Conservation (phyloP, 1,140 invertebrate genomes). For the Pachyrhynchus sulphureomaculatus region DNA sequence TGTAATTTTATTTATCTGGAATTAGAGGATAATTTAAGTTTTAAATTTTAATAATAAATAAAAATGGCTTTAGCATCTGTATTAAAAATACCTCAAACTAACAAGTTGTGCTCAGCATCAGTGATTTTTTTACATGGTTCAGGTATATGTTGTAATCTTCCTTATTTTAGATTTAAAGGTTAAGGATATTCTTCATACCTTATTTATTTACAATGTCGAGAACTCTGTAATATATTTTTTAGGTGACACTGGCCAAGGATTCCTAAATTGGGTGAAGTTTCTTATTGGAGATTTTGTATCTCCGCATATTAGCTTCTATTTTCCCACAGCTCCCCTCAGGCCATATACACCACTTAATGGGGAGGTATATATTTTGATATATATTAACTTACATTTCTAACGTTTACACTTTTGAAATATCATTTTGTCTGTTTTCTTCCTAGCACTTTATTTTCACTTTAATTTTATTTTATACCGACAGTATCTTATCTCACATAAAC, state of each 20-base stretch:
- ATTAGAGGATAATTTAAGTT: too few relatives aligned
- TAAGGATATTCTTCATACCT: too few relatives aligned
- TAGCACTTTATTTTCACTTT: too few relatives aligned
- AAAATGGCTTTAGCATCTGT: slow-evolving; percentile 22
- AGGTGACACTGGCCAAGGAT: slow-evolving; percentile 64
- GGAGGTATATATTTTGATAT: slow-evolving; percentile 50
- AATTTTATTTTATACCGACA: too few relatives aligned
- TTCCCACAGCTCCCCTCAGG: slow-evolving; percentile 68
- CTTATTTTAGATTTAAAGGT: too few relatives aligned
- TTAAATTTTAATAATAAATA: too few relatives aligned
- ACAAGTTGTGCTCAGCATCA: slow-evolving; percentile 53
- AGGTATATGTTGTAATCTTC: slow-evolving; percentile 56
- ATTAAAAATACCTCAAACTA: slow-evolving; percentile 40
- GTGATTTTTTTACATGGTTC: slow-evolving; percentile 66
- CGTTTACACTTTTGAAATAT: too few relatives aligned
- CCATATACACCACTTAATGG: slow-evolving; percentile 66
- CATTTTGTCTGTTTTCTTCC: too few relatives aligned
- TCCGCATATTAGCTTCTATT: slow-evolving; percentile 68
- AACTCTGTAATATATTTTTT: too few relatives aligned
- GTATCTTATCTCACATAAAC: too few relatives aligned
- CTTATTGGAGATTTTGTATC: slow-evolving; percentile 58
- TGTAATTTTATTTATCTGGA: background rate
- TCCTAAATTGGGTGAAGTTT: slow-evolving; percentile 65
- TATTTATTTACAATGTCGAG: too few relatives aligned
- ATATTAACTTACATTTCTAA: background rate